A percentile compares a stretch with the other conserved stretches of the same genome.
phyloP scores from a whole-genome alignment of 30 jellyfish, hydroid and myxozoan genomes.

The Mastigias papua region DNA sequence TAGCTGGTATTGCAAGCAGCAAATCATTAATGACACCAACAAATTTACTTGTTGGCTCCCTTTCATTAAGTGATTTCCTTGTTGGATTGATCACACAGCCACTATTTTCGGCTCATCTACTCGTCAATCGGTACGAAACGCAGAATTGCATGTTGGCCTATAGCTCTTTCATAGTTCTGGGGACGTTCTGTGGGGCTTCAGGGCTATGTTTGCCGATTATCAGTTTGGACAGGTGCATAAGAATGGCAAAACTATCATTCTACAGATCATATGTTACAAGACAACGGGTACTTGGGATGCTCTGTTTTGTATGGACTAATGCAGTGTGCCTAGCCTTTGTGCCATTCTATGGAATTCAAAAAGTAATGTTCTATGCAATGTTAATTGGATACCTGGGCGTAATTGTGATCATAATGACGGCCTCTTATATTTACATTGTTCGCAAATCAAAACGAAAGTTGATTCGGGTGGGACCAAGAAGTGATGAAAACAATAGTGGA shows the following conservation, averaged over 20 bases:
- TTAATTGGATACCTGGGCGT: constrained; percentile 1
- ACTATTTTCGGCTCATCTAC: constrained; percentile 2
- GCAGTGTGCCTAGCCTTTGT: constrained; percentile 10
- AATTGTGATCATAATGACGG: not conserved
- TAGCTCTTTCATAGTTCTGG: constrained; percentile 6
- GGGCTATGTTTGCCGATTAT: constrained; percentile 28
- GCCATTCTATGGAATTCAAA: constrained; percentile 42
- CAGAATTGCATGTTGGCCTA: constrained; percentile 24
- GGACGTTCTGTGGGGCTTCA: constrained; percentile 34
- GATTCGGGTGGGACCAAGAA: not conserved
- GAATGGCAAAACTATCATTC: constrained; percentile 16
- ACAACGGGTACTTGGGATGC: constrained; percentile 3
- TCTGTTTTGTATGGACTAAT: constrained; percentile 10
- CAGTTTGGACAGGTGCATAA: constrained; percentile 31
- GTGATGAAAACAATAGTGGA: not conserved
- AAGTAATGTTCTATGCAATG: not conserved
- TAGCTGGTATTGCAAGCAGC: constrained; percentile 25
- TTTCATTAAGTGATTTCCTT: constrained; percentile 19
- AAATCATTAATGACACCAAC: constrained; percentile 30
- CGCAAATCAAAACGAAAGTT: not conserved
- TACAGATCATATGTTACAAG: constrained; percentile 27
- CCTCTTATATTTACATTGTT: not conserved
- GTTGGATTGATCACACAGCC: constrained; percentile 28
- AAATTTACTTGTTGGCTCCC: constrained; percentile 26
- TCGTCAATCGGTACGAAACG: constrained; percentile 3